These are phyloP conservation scores for Anagrus nilaparvatae DNA, from an alignment of 1,140 invertebrate genomes.

Conservation along the genomic window DNA sequence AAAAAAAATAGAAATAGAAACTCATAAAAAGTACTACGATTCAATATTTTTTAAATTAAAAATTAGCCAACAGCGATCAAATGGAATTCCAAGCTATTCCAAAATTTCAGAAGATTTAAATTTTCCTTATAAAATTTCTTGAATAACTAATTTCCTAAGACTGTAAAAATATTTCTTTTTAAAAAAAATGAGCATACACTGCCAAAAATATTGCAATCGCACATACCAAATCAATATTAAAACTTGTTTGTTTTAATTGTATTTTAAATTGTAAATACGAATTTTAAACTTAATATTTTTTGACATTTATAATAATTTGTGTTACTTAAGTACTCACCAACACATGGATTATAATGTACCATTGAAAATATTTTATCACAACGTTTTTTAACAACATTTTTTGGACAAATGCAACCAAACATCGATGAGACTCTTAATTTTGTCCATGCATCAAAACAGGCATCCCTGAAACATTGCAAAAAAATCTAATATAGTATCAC, in stretches of 20 bases:
- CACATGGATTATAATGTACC: slow-evolving; percentile 83
- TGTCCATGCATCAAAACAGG: slow-evolving; percentile 74
- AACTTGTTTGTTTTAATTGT: no score
- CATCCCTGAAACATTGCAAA: slow-evolving; percentile 50
- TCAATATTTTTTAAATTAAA: no score
- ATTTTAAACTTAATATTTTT: no score
- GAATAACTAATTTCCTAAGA: not conserved
- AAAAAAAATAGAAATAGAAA: no score
- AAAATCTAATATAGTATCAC: not conserved
- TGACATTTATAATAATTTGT: no score
- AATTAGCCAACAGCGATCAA: no score
- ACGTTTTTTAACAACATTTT: slow-evolving; percentile 74
- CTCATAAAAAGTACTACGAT: no score
- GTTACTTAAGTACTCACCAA: slow-evolving; percentile 63
- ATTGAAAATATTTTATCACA: slow-evolving; percentile 76
- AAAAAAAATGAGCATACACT: not conserved
- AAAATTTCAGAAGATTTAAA: no score
- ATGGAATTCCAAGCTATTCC: no score
- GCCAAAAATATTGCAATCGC: not conserved
- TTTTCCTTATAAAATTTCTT: no score
- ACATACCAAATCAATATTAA: no score
- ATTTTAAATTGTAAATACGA: no score
- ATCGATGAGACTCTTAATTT: slow-evolving; percentile 71
- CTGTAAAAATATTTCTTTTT: not conserved
- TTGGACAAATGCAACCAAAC: slow-evolving; percentile 85